Conservation (phyloP, 1,140 invertebrate genomes). For the Papilio polyxenes region DNA sequence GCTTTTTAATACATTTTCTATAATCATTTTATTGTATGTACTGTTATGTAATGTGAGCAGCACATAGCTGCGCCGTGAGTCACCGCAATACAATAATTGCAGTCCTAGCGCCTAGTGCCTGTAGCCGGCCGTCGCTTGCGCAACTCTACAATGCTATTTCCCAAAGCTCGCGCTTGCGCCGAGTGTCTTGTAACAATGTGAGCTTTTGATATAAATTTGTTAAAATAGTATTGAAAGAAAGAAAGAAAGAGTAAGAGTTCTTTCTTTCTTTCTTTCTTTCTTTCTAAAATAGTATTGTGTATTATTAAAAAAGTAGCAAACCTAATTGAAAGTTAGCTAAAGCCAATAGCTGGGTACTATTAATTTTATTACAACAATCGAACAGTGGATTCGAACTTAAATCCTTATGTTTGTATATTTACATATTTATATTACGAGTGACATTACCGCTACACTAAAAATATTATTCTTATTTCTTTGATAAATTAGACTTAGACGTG, state of each 20-base stretch:
- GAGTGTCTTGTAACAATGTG: not conserved
- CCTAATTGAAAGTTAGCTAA: not conserved
- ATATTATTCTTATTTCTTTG: too few species aligned
- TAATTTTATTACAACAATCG: too few species aligned
- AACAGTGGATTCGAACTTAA: too few species aligned
- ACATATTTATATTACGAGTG: too few species aligned
- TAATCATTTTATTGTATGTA: not conserved
- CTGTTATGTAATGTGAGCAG: not conserved
- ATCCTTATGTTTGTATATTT: too few species aligned
- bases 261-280: too few species aligned
- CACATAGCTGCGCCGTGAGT: constrained; percentile 4
- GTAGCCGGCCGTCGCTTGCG: not conserved
- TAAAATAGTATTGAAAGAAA: too few species aligned
- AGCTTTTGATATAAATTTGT: not conserved
- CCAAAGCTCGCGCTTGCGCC: not conserved
- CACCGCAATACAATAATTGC: not conserved
- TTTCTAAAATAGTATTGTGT: too few species aligned
- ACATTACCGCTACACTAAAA: not conserved
- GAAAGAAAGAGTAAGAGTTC: too few species aligned
- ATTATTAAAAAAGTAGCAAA: not conserved
- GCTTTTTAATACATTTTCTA: not conserved
- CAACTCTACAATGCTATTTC: not conserved
- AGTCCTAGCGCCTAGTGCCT: not conserved
- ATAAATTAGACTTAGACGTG: not conserved
- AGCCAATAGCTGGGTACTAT: too few species aligned